phyloP scores from a whole-genome alignment of 2,797 vertebrate genomes.

The Pyrocephalus nanus region DNA sequence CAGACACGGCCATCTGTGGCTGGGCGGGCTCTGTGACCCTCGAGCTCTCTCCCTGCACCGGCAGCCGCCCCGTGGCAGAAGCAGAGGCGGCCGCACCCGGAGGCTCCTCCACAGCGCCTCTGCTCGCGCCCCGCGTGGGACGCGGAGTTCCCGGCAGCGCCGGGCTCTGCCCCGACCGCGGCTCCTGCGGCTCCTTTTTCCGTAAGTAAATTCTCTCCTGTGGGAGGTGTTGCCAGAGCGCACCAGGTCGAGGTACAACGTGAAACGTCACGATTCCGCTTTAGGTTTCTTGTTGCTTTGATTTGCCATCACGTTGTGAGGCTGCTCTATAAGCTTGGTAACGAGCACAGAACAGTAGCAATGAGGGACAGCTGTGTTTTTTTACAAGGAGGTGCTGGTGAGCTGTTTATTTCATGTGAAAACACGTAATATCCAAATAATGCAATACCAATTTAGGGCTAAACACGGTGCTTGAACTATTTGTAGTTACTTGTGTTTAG shows the following conservation, averaged over 20 bases:
- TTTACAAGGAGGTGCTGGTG: rapidly evolving
- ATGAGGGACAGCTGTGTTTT: too few species aligned
- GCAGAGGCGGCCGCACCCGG: background rate
- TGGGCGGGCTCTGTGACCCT: rapidly evolving
- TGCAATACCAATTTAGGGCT: rapidly evolving
- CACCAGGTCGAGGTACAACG: rapidly evolving
- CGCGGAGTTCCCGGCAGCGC: background rate
- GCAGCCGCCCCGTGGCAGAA: background rate
- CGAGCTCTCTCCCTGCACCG: background rate
- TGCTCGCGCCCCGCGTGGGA: rapidly evolving
- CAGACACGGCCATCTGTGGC: too few species aligned
- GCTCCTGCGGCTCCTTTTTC: background rate
- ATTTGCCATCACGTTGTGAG: rapidly evolving
- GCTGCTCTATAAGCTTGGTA: rapidly evolving
- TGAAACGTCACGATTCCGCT: rapidly evolving
- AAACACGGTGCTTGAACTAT: background rate
- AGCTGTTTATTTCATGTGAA: background rate
- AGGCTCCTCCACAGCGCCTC: background rate
- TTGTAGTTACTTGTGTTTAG: background rate
- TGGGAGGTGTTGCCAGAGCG: rapidly evolving
- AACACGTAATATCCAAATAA: rapidly evolving
- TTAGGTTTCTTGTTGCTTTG: background rate
- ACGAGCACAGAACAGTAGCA: background rate
- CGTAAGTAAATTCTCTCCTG: rapidly evolving
- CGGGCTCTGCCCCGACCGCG: background rate